Percentiles rank a stretch among this genome's conserved stretches.
These are phyloP conservation scores for Monarcha castaneiventris DNA, from an alignment of 2,113 vertebrate species.

Conservation along the genomic window DNA sequence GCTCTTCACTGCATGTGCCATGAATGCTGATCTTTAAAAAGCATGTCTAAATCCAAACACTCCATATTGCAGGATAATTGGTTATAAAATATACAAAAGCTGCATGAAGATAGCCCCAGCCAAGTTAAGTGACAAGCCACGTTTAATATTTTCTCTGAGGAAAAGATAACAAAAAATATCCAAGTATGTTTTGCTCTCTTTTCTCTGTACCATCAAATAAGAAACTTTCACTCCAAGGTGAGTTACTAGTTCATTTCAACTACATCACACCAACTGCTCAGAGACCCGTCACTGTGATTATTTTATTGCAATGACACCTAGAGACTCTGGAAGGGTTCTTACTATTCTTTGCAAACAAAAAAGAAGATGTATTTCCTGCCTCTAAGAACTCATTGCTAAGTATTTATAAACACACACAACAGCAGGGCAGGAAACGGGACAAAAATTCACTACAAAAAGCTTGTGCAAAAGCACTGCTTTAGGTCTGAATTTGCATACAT, in stretches of 20 bases:
- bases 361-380: not conserved
- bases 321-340: not conserved
- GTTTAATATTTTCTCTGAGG: not conserved
- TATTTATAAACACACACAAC: not conserved
- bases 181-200: not conserved
- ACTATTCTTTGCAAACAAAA: not conserved
- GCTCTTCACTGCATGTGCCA: constrained; percentile 4
- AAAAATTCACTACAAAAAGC: not conserved
- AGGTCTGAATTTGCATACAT: not conserved
- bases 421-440: not conserved
- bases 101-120: not conserved
- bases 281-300: not conserved
- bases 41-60: not conserved
- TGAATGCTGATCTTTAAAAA: constrained; percentile 15
- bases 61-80: not conserved
- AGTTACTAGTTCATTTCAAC: not conserved
- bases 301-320: not conserved
- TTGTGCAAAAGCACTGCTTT: not conserved
- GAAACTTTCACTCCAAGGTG: not conserved
- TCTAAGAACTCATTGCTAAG: not conserved
- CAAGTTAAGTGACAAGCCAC: not conserved
- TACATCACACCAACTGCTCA: not conserved
- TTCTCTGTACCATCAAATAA: not conserved
- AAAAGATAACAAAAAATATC: not conserved
- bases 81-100: not conserved